phyloP scores from a whole-genome alignment of 2,888 invertebrate species.

The Agapetus fuscipes region DNA sequence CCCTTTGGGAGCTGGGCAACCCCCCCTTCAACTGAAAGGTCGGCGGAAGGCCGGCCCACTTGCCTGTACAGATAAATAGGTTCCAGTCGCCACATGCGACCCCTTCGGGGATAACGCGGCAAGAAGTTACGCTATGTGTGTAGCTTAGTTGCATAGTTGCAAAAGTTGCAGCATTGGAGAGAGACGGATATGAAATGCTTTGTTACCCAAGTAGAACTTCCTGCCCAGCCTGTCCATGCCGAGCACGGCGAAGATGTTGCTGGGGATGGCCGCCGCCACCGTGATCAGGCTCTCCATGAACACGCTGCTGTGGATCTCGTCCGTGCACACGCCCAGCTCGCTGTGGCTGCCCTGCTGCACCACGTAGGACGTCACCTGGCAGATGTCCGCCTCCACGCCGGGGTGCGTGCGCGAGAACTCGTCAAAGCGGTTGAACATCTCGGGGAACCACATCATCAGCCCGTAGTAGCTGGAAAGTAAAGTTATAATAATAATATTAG shows the following conservation, averaged over 20 bases:
- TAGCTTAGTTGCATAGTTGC: no score
- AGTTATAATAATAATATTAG: no score
- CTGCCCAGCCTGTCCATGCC: constrained; percentile 81
- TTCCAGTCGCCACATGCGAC: no score
- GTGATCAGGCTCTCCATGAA: constrained; percentile 83
- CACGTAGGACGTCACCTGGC: constrained; percentile 68
- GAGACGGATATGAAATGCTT: no score
- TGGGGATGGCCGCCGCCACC: constrained; percentile 76
- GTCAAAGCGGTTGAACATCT: constrained; percentile 84
- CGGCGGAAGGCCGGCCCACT: no score
- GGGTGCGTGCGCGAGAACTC: constrained; percentile 63
- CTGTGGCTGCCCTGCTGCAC: constrained; percentile 57
- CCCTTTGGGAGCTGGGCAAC: no score
- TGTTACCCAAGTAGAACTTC: constrained; percentile 74
- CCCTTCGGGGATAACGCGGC: no score
- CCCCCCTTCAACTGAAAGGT: no score
- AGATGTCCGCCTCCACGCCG: constrained; percentile 57
- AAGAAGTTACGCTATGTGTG: no score
- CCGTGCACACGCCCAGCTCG: constrained; percentile 49
- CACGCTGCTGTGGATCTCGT: constrained; percentile 66
- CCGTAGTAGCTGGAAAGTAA: constrained; percentile 68
- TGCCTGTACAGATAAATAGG: no score
- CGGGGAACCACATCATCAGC: constrained; percentile 96
- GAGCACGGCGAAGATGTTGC: constrained; percentile 71
- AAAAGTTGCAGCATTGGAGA: no score